Percentiles rank a stretch among this genome's conserved stretches.
Conservation (phyloP, 2,797 vertebrate species). For the Catamblyrhynchus diadema region DNA sequence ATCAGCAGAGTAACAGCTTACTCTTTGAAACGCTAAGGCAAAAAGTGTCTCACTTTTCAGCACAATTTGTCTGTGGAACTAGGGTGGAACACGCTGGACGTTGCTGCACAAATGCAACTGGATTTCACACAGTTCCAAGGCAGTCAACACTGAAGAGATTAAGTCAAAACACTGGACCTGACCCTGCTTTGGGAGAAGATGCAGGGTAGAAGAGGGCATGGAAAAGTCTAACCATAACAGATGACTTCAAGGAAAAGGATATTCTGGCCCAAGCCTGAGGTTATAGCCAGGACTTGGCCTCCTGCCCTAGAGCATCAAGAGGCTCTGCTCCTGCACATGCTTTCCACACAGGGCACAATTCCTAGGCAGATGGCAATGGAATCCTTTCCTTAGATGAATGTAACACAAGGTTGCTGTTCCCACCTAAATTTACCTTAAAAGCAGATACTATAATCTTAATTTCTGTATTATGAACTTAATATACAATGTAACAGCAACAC, state of each 20-base stretch:
- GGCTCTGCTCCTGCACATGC: neutral
- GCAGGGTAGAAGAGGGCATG: neutral
- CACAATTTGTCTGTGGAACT: neutral
- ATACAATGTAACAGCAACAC: neutral
- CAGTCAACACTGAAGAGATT: neutral
- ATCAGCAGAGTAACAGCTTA: neutral
- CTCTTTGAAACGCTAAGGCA: neutral
- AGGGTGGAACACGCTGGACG: neutral
- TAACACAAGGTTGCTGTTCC: neutral
- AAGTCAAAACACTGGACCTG: neutral
- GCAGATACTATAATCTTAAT: neutral
- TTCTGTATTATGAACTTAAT: neutral
- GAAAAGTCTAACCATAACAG: neutral
- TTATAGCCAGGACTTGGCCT: neutral
- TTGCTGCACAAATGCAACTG: neutral
- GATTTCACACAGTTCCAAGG: rapidly evolving
- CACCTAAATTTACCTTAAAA: neutral
- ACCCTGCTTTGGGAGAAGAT: neutral
- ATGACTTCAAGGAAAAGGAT: neutral
- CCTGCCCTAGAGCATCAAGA: rapidly evolving
- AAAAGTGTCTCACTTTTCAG: neutral
- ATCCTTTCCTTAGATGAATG: neutral
- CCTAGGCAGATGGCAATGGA: neutral
- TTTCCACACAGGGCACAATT: rapidly evolving
- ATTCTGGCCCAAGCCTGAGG: neutral